phyloP scores from a whole-genome alignment of 37 sponge, comb jelly and placozoan genomes.

The Tethya wilhelma region DNA sequence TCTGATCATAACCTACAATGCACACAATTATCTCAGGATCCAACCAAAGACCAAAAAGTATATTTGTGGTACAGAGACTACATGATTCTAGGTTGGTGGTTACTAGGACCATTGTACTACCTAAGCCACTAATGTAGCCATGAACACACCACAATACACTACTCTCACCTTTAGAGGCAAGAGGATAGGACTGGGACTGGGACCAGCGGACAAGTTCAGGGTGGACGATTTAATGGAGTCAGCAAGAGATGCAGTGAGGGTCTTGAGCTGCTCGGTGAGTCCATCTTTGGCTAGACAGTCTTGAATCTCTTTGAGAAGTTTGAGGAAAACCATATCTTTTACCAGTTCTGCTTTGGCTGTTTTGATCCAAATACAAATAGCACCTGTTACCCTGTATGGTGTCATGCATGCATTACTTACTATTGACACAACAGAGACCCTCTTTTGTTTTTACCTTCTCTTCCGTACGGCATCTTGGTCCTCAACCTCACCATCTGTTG shows the following conservation, averaged over 20 bases:
- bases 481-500: background rate
- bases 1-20: too few relatives aligned
- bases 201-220: background rate
- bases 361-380: conserved; percentile 56
- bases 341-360: conserved; percentile 54
- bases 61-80: too few relatives aligned
- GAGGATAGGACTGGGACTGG: background rate
- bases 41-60: too few relatives aligned
- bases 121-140: too few relatives aligned
- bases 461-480: conserved; percentile 28
- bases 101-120: too few relatives aligned
- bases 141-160: background rate
- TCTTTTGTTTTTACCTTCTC: conserved; percentile 18
- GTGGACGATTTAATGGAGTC: conserved; percentile 43
- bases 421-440: background rate
- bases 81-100: too few relatives aligned
- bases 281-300: conserved; percentile 44
- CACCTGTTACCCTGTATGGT: conserved; percentile 44
- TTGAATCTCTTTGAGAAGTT: conserved; percentile 50
- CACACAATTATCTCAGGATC: too few relatives aligned
- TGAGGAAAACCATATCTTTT: conserved; percentile 52
- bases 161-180: conserved; percentile 2
- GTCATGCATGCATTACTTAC: background rate
- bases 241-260: conserved; percentile 29
- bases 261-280: conserved; percentile 14